Evolutionary conservation across 1,140 invertebrate genomes (phyloP).

Genomic region (Arctopsyche grandis): DNA sequence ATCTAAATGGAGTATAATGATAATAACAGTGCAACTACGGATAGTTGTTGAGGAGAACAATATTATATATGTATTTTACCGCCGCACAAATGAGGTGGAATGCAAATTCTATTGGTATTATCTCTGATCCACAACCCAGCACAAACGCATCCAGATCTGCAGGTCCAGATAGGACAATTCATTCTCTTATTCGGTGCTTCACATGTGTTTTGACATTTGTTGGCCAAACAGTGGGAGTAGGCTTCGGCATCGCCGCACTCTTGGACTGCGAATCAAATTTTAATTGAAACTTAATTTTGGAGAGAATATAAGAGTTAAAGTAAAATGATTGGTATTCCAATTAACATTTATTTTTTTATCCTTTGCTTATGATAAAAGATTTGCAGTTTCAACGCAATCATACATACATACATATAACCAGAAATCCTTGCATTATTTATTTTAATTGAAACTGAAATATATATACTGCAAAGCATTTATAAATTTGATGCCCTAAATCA

Average conservation of each 20-base stretch:
- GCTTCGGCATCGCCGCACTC: neutral
- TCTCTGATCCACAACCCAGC: neutral
- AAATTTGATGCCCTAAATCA: no score
- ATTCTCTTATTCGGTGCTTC: neutral
- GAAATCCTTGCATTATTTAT: no score
- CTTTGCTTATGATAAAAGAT: no score
- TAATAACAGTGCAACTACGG: no score
- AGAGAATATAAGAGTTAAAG: neutral
- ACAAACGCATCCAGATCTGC: constrained; percentile 4
- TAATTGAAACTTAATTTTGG: neutral
- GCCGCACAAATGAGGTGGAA: neutral
- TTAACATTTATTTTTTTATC: no score
- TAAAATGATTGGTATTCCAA: no score
- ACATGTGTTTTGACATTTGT: constrained; percentile 41
- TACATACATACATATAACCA: no score
- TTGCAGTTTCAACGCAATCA: no score
- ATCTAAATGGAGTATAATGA: no score
- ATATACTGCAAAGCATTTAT: no score
- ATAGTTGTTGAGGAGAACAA: neutral
- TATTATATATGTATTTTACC: constrained; percentile 6
- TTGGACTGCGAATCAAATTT: neutral
- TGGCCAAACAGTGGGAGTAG: constrained; percentile 19
- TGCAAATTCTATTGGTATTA: neutral
- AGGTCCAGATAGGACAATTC: neutral
- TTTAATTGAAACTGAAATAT: no score